phyloP scores from a whole-genome alignment of 2,888 invertebrate genomes.

The Gonocerus acuteangulatus region DNA sequence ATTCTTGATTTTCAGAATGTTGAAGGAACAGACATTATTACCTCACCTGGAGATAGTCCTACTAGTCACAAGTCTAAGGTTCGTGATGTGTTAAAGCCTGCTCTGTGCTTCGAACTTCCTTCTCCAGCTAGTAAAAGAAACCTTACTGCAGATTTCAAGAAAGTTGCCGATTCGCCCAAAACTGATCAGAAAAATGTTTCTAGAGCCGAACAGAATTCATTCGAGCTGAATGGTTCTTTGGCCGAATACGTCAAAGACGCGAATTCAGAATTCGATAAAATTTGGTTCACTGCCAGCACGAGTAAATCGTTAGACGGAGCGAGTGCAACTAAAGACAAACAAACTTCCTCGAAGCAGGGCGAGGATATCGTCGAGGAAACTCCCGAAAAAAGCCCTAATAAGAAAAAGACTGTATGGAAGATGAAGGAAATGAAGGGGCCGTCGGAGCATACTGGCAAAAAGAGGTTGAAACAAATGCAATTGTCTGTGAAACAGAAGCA shows the following conservation, averaged over 20 bases:
- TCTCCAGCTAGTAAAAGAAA: neutral
- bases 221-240: conserved; percentile 17
- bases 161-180: neutral
- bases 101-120: conserved; percentile 1
- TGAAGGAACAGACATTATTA: conserved; percentile 16
- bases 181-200: neutral
- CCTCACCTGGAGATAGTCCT: conserved; percentile 12
- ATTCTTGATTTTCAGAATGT: conserved; percentile 4
- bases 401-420: conserved; percentile 28
- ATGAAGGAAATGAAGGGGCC: conserved; percentile 36
- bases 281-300: conserved; percentile 12
- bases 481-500: conserved; percentile 18
- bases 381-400: neutral
- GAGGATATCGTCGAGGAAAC: conserved; percentile 9
- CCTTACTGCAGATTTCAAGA: neutral
- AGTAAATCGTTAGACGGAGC: neutral
- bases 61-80: neutral
- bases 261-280: conserved; percentile 20
- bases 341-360: neutral
- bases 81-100: neutral
- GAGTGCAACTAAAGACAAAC: neutral
- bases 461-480: conserved; percentile 30
- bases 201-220: neutral
- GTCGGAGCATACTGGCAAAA: conserved; percentile 23
- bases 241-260: conserved; percentile 15